A percentile compares a stretch with the other conserved stretches of the same genome.
Evolutionary conservation across 1,140 invertebrate species (phyloP).

Genomic region (Eriocheir sinensis): DNA sequence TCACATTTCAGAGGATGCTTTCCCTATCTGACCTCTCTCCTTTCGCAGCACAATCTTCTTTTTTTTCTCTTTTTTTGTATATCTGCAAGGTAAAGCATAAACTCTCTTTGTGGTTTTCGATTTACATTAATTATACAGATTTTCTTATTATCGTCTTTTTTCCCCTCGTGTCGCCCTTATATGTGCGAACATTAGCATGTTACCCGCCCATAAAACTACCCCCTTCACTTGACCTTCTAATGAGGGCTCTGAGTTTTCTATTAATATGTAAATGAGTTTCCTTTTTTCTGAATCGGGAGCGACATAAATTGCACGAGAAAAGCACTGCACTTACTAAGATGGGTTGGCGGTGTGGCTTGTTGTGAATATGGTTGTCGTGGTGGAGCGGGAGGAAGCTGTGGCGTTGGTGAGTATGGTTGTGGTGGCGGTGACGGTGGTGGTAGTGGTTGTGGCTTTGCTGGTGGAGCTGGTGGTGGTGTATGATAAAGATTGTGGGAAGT

Average conservation of each 20-base stretch:
- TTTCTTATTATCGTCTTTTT: background rate
- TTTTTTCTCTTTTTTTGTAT: too few species aligned
- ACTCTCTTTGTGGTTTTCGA: background rate
- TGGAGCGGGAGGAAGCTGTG: background rate
- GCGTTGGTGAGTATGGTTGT: background rate
- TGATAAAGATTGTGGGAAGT: background rate
- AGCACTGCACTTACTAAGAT: background rate
- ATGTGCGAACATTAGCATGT: background rate
- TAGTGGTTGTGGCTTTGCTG: background rate
- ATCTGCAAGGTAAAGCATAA: too few species aligned
- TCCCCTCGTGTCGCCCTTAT: background rate
- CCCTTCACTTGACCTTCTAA: slow-evolving; percentile 12
- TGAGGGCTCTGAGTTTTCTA: background rate
- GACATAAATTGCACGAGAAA: background rate
- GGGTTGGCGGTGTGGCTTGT: too few species aligned
- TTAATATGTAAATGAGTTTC: background rate
- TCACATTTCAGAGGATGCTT: too few species aligned
- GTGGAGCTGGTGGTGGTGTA: background rate
- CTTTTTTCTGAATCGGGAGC: background rate
- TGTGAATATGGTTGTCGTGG: background rate
- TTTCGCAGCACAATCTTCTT: too few species aligned
- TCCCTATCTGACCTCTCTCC: too few species aligned
- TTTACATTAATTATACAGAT: background rate
- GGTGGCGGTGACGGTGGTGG: background rate
- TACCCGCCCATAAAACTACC: background rate